Evolutionary conservation across 2,797 vertebrate species (phyloP).

Genomic region (Odontamblyopus lacepedii): DNA sequence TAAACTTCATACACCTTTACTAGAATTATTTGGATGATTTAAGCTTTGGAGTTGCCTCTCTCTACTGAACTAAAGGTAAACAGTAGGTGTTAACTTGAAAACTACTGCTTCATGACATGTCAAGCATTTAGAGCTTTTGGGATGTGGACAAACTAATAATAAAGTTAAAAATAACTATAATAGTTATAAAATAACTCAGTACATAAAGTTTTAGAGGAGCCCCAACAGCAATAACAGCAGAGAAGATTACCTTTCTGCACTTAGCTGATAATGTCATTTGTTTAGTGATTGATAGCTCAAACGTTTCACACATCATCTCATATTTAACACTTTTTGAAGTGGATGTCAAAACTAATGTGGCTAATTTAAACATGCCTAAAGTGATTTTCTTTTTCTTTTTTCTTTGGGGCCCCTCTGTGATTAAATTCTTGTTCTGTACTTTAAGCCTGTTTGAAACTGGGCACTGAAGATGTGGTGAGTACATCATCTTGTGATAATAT

Average conservation of each 20-base stretch:
- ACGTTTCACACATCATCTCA: neutral
- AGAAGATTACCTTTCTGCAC: neutral
- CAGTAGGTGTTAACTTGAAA: too few species aligned
- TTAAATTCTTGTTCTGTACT: constrained; percentile 51
- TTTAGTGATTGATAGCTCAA: neutral
- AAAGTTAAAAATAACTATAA: too few species aligned
- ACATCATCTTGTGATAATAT: constrained; percentile 69
- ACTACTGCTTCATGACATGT: too few species aligned
- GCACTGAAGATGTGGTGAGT: constrained; percentile 59
- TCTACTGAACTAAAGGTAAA: too few species aligned
- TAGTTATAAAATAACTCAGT: too few species aligned
- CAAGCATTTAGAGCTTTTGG: too few species aligned
- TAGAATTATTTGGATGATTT: too few species aligned
- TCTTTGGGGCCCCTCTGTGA: constrained; percentile 46
- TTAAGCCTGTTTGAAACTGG: constrained; percentile 54
- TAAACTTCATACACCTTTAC: too few species aligned
- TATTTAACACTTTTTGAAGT: constrained; percentile 28
- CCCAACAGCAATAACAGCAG: neutral
- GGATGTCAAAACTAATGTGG: constrained; percentile 42
- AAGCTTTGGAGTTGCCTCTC: too few species aligned
- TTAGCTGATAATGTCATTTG: neutral
- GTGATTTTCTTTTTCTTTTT: constrained; percentile 36
- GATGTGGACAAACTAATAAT: too few species aligned
- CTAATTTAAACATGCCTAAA: constrained; percentile 33
- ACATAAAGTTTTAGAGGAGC: neutral